Conservation (phyloP, 2,888 invertebrate genomes). For the Coelopa pilipes region DNA sequence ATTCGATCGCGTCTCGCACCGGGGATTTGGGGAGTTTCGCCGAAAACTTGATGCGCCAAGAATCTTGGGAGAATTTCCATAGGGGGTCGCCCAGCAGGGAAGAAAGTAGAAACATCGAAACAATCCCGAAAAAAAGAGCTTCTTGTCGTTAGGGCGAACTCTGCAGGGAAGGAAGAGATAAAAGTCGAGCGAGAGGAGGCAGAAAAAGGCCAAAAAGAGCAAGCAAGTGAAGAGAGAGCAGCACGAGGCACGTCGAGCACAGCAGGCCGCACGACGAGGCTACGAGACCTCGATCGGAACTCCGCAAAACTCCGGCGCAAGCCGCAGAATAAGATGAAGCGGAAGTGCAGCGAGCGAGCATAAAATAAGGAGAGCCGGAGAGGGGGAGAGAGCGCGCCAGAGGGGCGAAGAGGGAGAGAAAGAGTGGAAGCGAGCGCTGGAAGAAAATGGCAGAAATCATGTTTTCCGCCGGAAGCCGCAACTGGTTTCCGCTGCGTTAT, state of each 20-base stretch:
- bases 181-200: too few relatives aligned
- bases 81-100: too few relatives aligned
- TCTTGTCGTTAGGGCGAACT: too few relatives aligned
- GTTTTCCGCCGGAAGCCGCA: slow-evolving; percentile 29
- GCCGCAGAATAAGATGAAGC: slow-evolving; percentile 12
- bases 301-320: background rate
- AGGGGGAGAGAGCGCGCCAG: background rate
- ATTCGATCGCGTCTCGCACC: too few relatives aligned
- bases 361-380: background rate
- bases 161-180: too few relatives aligned
- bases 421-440: background rate
- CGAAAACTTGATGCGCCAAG: too few relatives aligned
- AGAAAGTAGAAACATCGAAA: too few relatives aligned
- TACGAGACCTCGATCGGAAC: slow-evolving; percentile 3
- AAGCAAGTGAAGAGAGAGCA: background rate
- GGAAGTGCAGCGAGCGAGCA: slow-evolving; percentile 11
- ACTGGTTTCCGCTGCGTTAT: slow-evolving; percentile 26
- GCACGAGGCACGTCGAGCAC: background rate
- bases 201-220: too few relatives aligned
- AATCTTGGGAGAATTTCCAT: too few relatives aligned
- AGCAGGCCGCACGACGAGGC: background rate
- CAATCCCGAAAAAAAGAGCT: too few relatives aligned
- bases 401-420: background rate
- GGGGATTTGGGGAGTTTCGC: too few relatives aligned
- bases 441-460: slow-evolving; percentile 26